Evolutionary conservation across 2,888 invertebrate genomes (phyloP).

Genomic region (Dione juno): DNA sequence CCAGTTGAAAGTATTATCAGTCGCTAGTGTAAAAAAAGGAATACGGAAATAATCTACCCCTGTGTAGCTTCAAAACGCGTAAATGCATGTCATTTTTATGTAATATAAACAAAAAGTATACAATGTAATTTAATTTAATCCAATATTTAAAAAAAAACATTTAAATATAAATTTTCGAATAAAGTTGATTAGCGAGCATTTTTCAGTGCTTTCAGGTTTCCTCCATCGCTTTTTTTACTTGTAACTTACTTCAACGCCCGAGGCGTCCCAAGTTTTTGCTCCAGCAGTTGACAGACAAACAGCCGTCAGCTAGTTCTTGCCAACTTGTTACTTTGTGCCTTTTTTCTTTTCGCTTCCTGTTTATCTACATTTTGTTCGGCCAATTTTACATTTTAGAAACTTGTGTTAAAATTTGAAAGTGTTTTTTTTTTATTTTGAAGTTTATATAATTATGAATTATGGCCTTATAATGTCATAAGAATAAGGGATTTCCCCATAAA

Average conservation of each 20-base stretch:
- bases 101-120: too few relatives aligned
- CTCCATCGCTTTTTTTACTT: slow-evolving; percentile 1
- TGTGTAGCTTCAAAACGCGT: too few relatives aligned
- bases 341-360: slow-evolving; percentile 33
- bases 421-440: not conserved
- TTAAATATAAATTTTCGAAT: slow-evolving; percentile 16
- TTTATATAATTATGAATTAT: too few relatives aligned
- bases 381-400: slow-evolving; percentile 16
- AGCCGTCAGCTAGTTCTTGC: slow-evolving; percentile 33
- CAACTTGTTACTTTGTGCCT: slow-evolving; percentile 39
- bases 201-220: slow-evolving; percentile 3
- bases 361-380: slow-evolving; percentile 32
- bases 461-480: not conserved
- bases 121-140: too few relatives aligned
- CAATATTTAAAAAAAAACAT: not conserved
- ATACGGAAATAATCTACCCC: too few relatives aligned
- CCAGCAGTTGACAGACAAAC: slow-evolving; percentile 41
- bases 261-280: slow-evolving; percentile 39
- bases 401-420: not conserved
- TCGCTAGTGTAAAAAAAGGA: too few relatives aligned
- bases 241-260: slow-evolving; percentile 23
- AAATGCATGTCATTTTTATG: too few relatives aligned
- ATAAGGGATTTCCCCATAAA: too few relatives aligned
- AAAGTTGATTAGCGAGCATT: slow-evolving; percentile 23
- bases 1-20: too few relatives aligned